Percentiles rank a stretch among this genome's conserved stretches.
Evolutionary conservation across 1,140 invertebrate species (phyloP).

Genomic region (Drosophila sp.): DNA sequence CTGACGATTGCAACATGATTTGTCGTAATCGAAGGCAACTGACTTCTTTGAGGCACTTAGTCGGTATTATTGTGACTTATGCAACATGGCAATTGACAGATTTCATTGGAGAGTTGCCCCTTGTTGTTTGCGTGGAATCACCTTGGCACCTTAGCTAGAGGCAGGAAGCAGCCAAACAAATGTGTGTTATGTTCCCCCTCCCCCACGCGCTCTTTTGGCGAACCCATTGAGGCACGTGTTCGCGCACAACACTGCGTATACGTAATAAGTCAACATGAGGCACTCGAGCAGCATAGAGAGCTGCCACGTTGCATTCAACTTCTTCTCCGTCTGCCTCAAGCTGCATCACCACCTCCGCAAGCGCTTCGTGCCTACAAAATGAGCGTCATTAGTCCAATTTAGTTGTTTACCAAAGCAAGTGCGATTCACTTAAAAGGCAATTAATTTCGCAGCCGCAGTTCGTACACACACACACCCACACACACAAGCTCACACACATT

Average conservation of each 20-base stretch:
- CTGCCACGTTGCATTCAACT: conserved; percentile 52
- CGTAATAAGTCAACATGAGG: conserved; percentile 77
- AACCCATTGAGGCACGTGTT: conserved; percentile 53
- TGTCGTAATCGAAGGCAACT: conserved; percentile 15
- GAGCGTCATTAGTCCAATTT: conserved; percentile 83
- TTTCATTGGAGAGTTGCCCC: conserved; percentile 14
- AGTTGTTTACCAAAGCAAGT: conserved; percentile 82
- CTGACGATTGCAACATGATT: too few species aligned
- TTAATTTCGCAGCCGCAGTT: conserved; percentile 76
- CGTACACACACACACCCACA: conserved; percentile 8
- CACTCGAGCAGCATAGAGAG: conserved; percentile 33
- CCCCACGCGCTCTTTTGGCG: conserved; percentile 26
- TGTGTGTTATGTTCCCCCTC: conserved; percentile 26
- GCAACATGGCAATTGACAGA: conserved; percentile 23
- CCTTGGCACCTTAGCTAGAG: background rate
- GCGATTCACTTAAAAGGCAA: conserved; percentile 83
- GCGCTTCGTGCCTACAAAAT: conserved; percentile 67
- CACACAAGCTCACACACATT: background rate
- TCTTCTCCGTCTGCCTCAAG: conserved; percentile 1
- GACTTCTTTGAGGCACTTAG: conserved; percentile 19
- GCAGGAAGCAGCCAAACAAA: conserved; percentile 54
- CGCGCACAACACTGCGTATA: conserved; percentile 66
- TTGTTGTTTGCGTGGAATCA: conserved; percentile 36
- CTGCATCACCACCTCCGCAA: conserved; percentile 14
- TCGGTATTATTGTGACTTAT: conserved; percentile 1